Evolutionary conservation across 1,140 invertebrate species (phyloP), one percentile per base, ranked within the genome.

Genomic region (Papilio glaucus): DNA sequence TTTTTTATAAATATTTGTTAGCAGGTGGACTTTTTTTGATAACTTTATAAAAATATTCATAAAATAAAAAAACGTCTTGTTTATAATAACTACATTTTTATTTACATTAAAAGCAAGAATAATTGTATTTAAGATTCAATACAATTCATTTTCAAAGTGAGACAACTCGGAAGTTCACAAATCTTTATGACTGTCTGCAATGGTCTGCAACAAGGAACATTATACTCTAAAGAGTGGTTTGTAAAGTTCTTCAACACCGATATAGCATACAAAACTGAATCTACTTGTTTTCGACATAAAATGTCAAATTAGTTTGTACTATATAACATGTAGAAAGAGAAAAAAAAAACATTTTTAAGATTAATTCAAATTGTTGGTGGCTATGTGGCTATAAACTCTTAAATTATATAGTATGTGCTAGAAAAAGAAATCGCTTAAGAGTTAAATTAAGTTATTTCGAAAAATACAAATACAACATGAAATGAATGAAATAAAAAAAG

Each of bases 161-260:
- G 65, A 68, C 65, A 57, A 68, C 41, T 49, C 65, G 65, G 41
- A 42, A 68, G 39, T 39, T 68, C 9, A 29, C 53, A 29, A 37
- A 38, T 53, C 29, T 45, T 69, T 69, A 33, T 62, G 42, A 37
- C 29, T 69, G n/a, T n/a, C n/a, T n/a, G n/a, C n/a, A n/a, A n/a
- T n/a, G n/a, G n/a, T n/a, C n/a, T n/a, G n/a, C n/a, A n/a, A n/a
- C n/a, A n/a, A n/a, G n/a, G n/a, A n/a, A n/a, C n/a, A n/a, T n/a
- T n/a, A n/a, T n/a, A n/a, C n/a, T n/a, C n/a, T n/a, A n/a, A n/a
- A n/a, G n/a, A n/a, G n/a, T n/a, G n/a, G n/a, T n/a, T n/a, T n/a
- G 12, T 10, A 69, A 53, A 69, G 12, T 68, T 45, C 10, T 57
- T 26, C 49, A 13, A 24, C 9, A 24, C 7, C 10, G 10, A 57